Base-by-base conservation (phyloP, 2,113 vertebrate species). In the Xenopus borealis region DNA sequence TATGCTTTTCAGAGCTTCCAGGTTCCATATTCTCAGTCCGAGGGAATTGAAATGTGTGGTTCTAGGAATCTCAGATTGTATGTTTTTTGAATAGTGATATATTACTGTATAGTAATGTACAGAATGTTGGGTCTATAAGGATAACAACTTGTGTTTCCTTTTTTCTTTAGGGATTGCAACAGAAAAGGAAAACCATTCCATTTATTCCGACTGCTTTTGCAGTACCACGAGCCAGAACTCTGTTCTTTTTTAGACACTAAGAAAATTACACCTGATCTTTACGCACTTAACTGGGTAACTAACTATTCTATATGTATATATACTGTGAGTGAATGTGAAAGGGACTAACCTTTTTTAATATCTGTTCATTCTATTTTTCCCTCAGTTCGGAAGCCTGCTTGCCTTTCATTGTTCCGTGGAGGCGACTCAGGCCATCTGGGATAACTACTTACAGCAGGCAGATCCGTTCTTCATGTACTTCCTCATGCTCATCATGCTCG, bases 391-490 rank as follows among this genome's bases (percentile, higher is more conserved):
- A 75, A 98, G 96, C 85, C 87, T 99, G 55, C 98, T 99, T 82
- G 93, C 96, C 6, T 95, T 90, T 81, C 93, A 92, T 86, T 97
- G 96, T 89, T 88, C 89, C 61, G 84, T 83, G 68, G 94, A 97
- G 63, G 96, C 97, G 73, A 97, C 94, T 78, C 94, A 95, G 85
- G 86, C 92, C 70, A 88, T 99, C 86, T 99, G 97, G 97, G 95
- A 99, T 87, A 87, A 91, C 81, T 99, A 98, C 86, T 85, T 99
- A 84, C 95, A 96, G 79, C 94, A 96, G 89, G 94, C 94, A 8
- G 96, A 99, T 87, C 95, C 96, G 69, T 99, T 98, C 86, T 93
- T 98, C 83, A 91, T 98, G 88, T 99, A 98, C 90, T 99, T 98
- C 84, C 88, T 99, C 83, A 94, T 98, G 96, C 92, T 99, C 80